Percentiles rank a stretch among this genome's conserved stretches.
phyloP scores from a whole-genome alignment of 2,888 invertebrate genomes.

The Smittia sp. region DNA sequence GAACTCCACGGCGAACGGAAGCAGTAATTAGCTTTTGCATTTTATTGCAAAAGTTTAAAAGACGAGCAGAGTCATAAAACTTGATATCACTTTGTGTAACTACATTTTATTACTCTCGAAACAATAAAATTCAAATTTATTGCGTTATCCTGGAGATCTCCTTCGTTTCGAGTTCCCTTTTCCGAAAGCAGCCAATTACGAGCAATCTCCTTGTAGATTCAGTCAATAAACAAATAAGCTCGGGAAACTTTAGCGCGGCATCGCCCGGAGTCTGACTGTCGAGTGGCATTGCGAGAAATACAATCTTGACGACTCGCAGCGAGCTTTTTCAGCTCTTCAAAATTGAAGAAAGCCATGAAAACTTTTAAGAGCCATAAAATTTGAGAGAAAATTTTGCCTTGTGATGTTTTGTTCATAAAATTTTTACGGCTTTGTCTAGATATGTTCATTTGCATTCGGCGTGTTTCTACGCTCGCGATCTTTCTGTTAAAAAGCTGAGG shows the following conservation, averaged over 20 bases:
- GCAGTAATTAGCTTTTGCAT: slow-evolving; percentile 39
- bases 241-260: not conserved
- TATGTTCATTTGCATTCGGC: not conserved
- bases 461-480: not conserved
- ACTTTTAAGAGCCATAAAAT: slow-evolving; percentile 4
- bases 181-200: not conserved
- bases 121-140: slow-evolving; percentile 40
- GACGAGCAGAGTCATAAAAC: slow-evolving; percentile 17
- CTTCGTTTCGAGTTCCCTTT: not conserved
- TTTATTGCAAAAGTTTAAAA: slow-evolving; percentile 27
- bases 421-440: slow-evolving; percentile 27
- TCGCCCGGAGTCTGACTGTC: not conserved
- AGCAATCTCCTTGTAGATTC: not conserved
- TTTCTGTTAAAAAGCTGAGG: not conserved
- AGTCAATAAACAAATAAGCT: slow-evolving; percentile 3
- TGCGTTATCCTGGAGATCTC: slow-evolving; percentile 21
- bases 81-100: slow-evolving; percentile 36
- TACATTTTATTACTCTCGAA: slow-evolving; percentile 33
- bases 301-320: not conserved
- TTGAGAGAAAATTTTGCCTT: not conserved
- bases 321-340: not conserved
- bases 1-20: not conserved
- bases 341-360: slow-evolving; percentile 10
- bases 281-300: not conserved
- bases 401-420: slow-evolving; percentile 16